phyloP scores from a whole-genome alignment of 2,888 invertebrate genomes.

The Parascotia fuliginaria region DNA sequence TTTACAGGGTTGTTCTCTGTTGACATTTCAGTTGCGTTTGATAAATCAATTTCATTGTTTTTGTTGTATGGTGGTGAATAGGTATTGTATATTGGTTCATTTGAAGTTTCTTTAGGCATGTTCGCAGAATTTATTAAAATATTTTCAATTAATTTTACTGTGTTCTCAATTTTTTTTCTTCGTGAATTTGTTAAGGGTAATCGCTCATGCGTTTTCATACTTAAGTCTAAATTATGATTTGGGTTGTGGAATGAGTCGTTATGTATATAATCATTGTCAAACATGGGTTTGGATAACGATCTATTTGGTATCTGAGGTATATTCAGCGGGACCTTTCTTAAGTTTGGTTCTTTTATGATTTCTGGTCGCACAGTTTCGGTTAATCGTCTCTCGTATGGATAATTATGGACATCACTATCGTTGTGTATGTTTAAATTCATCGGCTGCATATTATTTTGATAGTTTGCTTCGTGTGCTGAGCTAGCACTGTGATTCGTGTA shows the following conservation, averaged over 20 bases:
- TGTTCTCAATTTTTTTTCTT: constrained; percentile 69
- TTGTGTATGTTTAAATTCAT: constrained; percentile 62
- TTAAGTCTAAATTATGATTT: constrained; percentile 47
- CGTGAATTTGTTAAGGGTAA: constrained; percentile 49
- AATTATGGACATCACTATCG: constrained; percentile 32
- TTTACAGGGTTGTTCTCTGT: too few species aligned
- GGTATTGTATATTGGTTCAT: neutral
- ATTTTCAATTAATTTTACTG: constrained; percentile 70
- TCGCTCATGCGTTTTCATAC: constrained; percentile 41
- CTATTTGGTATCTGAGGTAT: constrained; percentile 63
- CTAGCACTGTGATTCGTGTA: constrained; percentile 49
- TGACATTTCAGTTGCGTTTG: neutral
- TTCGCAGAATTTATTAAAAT: constrained; percentile 60
- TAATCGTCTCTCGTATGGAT: constrained; percentile 39
- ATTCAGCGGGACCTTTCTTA: constrained; percentile 48
- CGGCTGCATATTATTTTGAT: constrained; percentile 62
- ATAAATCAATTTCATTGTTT: neutral
- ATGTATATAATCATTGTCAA: constrained; percentile 29
- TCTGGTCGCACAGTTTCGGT: constrained; percentile 20
- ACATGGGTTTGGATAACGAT: constrained; percentile 45
- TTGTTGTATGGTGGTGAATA: neutral
- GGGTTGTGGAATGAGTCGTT: constrained; percentile 38
- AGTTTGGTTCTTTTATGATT: constrained; percentile 22
- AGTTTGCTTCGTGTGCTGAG: constrained; percentile 45
- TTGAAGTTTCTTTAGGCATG: constrained; percentile 24